A percentile compares a stretch with the other conserved stretches of the same genome.
These are phyloP conservation scores for Micromys minutus DNA, from an alignment of 2,113 vertebrate genomes.

Conservation along the genomic window DNA sequence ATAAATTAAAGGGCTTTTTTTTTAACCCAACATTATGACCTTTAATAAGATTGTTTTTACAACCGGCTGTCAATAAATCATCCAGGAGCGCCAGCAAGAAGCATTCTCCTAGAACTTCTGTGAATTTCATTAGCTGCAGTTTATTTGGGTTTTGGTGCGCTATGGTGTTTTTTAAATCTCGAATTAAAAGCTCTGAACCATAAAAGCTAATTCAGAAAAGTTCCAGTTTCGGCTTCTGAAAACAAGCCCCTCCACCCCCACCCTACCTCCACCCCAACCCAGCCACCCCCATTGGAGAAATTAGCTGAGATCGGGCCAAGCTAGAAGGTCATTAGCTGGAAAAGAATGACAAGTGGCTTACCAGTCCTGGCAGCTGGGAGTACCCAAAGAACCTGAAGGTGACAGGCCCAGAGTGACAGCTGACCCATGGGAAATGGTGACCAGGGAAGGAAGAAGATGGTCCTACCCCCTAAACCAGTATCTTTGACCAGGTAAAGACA, in stretches of 20 bases:
- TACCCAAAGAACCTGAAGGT: not conserved
- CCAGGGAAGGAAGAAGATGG: not conserved
- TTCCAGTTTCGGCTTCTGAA: conserved; percentile 84
- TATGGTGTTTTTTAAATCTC: conserved; percentile 88
- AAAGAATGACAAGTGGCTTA: conserved; percentile 62
- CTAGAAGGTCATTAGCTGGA: conserved; percentile 83
- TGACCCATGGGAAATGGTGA: not conserved
- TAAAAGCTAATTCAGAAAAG: conserved; percentile 87
- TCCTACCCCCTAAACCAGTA: not conserved
- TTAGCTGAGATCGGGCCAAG: conserved; percentile 85
- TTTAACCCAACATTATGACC: conserved; percentile 88
- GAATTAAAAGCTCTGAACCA: conserved; percentile 87
- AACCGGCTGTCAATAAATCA: conserved; percentile 91
- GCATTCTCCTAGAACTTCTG: conserved; percentile 86
- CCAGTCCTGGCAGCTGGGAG: not conserved
- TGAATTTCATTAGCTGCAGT: conserved; percentile 89
- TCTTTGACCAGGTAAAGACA: not conserved
- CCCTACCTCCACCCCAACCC: not conserved
- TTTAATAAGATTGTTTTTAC: conserved; percentile 94
- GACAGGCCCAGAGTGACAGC: not conserved
- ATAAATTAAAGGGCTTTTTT: conserved; percentile 88
- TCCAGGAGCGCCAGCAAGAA: conserved; percentile 85
- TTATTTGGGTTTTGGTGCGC: conserved; percentile 87
- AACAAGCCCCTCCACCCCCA: conserved; percentile 77
- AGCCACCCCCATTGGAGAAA: conserved; percentile 84